These are phyloP conservation scores for Drosophila sordidula DNA, from an alignment of 2,888 invertebrate species.

Conservation along the genomic window DNA sequence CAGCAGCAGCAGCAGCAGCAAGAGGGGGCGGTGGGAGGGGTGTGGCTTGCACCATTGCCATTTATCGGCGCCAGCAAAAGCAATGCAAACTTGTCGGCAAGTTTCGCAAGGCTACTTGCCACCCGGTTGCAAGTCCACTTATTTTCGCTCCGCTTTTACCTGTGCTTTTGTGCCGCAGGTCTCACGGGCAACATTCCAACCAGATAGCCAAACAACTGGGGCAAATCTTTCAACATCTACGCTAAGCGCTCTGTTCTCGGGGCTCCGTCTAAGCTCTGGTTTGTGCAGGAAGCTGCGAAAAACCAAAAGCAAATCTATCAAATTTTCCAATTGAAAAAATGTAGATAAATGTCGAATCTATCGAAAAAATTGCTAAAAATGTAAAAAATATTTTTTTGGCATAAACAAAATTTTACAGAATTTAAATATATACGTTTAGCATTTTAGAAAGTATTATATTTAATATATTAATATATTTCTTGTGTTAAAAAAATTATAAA, in stretches of 20 bases:
- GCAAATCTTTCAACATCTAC: conserved; percentile 60
- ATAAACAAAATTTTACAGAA: too few relatives aligned
- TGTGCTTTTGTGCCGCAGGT: conserved; percentile 37
- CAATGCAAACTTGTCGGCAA: conserved; percentile 66
- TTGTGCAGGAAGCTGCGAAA: conserved; percentile 8
- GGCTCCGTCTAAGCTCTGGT: conserved; percentile 21
- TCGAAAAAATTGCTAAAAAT: too few relatives aligned
- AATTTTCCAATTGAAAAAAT: neutral
- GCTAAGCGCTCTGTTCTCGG: conserved; percentile 17
- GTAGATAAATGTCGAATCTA: neutral
- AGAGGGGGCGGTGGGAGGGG: neutral
- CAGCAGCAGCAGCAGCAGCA: conserved; percentile 28
- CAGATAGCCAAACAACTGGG: conserved; percentile 67
- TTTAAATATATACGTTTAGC: too few relatives aligned
- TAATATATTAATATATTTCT: too few relatives aligned
- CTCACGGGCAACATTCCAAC: conserved; percentile 68
- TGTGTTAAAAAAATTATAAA: too few relatives aligned
- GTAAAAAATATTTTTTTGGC: too few relatives aligned
- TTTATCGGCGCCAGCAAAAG: conserved; percentile 40
- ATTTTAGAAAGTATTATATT: too few relatives aligned
- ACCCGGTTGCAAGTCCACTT: conserved; percentile 33
- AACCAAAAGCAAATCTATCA: conserved; percentile 1
- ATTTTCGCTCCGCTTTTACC: conserved; percentile 9
- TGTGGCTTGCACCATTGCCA: conserved; percentile 15
- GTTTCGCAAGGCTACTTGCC: conserved; percentile 62